These are phyloP conservation scores for Synaphobranchus kaupii DNA, from an alignment of 2,797 vertebrate species.

Conservation along the genomic window DNA sequence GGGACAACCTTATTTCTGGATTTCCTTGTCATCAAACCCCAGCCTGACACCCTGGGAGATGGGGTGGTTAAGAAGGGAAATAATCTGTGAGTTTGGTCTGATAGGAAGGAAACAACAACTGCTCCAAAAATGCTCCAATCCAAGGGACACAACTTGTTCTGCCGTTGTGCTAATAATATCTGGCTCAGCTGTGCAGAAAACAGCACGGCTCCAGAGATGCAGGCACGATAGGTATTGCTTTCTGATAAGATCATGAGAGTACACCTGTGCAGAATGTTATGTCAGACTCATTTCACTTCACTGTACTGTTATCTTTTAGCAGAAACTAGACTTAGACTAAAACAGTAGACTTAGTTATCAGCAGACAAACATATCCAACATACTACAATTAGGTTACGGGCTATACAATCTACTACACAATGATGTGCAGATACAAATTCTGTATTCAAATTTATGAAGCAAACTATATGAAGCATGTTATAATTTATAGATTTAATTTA, in stretches of 20 bases:
- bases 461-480: not conserved
- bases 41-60: not conserved
- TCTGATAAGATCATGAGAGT: not conserved
- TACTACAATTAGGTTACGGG: not conserved
- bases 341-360: not conserved
- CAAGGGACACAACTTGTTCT: conserved; percentile 4
- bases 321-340: not conserved
- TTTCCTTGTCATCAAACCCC: not conserved
- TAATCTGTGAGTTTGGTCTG: not conserved
- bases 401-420: not conserved
- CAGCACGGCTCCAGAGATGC: not conserved
- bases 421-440: not conserved
- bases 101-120: conserved; percentile 1
- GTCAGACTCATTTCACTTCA: not conserved
- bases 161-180: not conserved
- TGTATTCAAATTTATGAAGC: too few species aligned
- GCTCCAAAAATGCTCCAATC: not conserved
- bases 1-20: not conserved
- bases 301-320: not conserved
- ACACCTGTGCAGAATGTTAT: not conserved
- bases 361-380: not conserved
- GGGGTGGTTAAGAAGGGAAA: not conserved
- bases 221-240: not conserved
- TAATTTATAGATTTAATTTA: not conserved
- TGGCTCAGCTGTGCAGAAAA: not conserved